Evolutionary conservation across 2,113 vertebrate genomes (phyloP).

Genomic region (Platichthys flesus): DNA sequence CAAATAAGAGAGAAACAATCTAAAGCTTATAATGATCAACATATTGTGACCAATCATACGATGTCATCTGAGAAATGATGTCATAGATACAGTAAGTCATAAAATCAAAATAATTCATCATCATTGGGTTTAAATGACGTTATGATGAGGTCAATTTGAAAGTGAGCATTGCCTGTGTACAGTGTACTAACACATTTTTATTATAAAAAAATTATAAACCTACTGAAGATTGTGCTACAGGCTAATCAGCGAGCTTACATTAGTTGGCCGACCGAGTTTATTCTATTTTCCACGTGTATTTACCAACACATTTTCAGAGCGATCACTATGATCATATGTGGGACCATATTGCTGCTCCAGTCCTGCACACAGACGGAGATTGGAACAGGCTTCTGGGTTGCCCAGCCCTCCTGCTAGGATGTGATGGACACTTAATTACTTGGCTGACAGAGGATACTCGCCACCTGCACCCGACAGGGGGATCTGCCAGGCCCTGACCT

Average conservation of each 20-base stretch:
- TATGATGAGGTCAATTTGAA: background rate
- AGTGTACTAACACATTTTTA: background rate
- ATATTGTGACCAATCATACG: background rate
- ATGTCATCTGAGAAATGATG: too few relatives aligned
- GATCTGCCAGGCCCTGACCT: conserved; percentile 76
- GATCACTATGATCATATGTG: conserved; percentile 40
- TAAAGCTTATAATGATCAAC: background rate
- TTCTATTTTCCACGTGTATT: conserved; percentile 1
- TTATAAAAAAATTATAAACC: background rate
- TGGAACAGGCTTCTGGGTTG: conserved; percentile 65
- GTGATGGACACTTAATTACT: conserved; percentile 83
- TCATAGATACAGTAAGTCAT: too few relatives aligned
- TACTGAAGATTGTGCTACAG: background rate
- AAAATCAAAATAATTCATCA: background rate
- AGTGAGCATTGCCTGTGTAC: background rate
- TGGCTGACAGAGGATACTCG: conserved; percentile 78
- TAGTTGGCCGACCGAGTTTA: background rate
- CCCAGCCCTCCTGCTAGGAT: conserved; percentile 72
- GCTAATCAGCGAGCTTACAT: background rate
- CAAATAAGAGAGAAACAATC: background rate
- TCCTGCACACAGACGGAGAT: conserved; percentile 73
- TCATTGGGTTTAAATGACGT: background rate
- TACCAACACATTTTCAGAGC: background rate
- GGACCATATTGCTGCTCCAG: conserved; percentile 67
- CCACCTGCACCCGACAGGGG: conserved; percentile 79